Conservation (phyloP, 2,888 invertebrate genomes). For the Amaurobius ferox region DNA sequence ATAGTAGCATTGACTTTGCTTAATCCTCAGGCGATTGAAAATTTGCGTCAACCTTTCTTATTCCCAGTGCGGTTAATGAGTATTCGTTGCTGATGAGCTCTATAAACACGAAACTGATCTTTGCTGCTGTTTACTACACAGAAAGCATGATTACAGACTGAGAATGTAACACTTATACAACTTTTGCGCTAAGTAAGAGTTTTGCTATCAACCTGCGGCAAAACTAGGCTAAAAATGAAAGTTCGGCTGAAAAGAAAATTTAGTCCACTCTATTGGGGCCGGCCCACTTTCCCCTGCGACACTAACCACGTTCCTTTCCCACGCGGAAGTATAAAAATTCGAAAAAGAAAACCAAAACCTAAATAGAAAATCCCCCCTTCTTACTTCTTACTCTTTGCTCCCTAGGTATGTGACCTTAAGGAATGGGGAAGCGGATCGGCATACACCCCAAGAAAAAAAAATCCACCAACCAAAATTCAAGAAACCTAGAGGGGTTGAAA, state of each 20-base stretch:
- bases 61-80: too few species aligned
- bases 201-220: conserved; percentile 15
- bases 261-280: conserved; percentile 16
- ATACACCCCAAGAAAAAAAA: conserved; percentile 8
- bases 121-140: too few species aligned
- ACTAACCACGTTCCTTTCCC: conserved; percentile 56
- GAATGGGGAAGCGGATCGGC: conserved; percentile 44
- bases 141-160: too few species aligned
- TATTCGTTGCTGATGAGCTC: too few species aligned
- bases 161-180: too few species aligned
- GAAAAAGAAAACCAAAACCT: conserved; percentile 28
- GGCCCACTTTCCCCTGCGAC: conserved; percentile 51
- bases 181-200: too few species aligned
- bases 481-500: conserved; percentile 22
- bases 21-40: too few species aligned
- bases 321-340: conserved; percentile 45
- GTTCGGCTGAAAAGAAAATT: conserved; percentile 46
- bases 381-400: conserved; percentile 39
- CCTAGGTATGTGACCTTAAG: conserved; percentile 57
- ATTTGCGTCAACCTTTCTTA: too few species aligned
- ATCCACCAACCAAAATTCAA: not conserved
- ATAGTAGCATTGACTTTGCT: too few species aligned
- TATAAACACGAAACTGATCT: too few species aligned
- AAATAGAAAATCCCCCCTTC: not conserved
- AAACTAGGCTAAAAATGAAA: conserved; percentile 61